Percentiles rank a stretch among this genome's conserved stretches.
Evolutionary conservation across 2,888 invertebrate species (phyloP).

Genomic region (Hirtodrosophila trivittata): DNA sequence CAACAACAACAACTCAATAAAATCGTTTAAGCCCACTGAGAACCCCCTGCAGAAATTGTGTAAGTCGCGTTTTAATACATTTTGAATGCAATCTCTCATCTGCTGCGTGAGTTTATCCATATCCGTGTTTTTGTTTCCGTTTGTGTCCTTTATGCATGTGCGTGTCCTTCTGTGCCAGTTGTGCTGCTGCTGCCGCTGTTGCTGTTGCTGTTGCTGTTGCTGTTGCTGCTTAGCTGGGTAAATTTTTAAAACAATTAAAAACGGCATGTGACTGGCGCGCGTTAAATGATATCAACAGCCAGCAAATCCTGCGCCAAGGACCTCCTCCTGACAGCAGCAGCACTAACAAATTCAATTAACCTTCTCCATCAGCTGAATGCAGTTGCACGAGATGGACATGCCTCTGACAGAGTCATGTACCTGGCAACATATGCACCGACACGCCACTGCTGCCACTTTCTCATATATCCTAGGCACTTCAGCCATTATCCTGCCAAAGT

Average conservation of each 20-base stretch:
- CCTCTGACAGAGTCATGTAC: not conserved
- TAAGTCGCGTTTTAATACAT: slow-evolving; percentile 35
- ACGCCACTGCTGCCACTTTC: not conserved
- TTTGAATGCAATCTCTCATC: slow-evolving; percentile 8
- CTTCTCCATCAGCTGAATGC: slow-evolving; percentile 28
- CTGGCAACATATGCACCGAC: slow-evolving; percentile 21
- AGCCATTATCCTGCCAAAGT: slow-evolving; percentile 18
- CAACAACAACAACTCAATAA: slow-evolving; percentile 16
- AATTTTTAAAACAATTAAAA: slow-evolving; percentile 54
- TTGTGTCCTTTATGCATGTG: slow-evolving; percentile 19
- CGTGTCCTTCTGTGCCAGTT: slow-evolving; percentile 41
- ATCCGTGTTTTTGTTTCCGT: slow-evolving; percentile 16
- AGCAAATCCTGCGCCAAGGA: slow-evolving; percentile 5
- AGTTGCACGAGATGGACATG: slow-evolving; percentile 21
- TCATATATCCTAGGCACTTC: not conserved
- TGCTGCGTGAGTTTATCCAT: slow-evolving; percentile 21
- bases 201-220: slow-evolving; percentile 7
- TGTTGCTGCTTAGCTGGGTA: slow-evolving; percentile 26
- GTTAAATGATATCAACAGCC: slow-evolving; percentile 16
- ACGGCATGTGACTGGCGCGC: slow-evolving; percentile 12
- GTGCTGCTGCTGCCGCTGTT: not conserved
- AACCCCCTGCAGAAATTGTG: slow-evolving; percentile 34
- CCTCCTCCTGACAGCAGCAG: slow-evolving; percentile 1
- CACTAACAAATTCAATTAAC: slow-evolving; percentile 42
- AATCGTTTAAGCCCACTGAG: slow-evolving; percentile 16